Evolutionary conservation across 2,888 invertebrate species (phyloP).

Genomic region (Pachydiplax longipennis): DNA sequence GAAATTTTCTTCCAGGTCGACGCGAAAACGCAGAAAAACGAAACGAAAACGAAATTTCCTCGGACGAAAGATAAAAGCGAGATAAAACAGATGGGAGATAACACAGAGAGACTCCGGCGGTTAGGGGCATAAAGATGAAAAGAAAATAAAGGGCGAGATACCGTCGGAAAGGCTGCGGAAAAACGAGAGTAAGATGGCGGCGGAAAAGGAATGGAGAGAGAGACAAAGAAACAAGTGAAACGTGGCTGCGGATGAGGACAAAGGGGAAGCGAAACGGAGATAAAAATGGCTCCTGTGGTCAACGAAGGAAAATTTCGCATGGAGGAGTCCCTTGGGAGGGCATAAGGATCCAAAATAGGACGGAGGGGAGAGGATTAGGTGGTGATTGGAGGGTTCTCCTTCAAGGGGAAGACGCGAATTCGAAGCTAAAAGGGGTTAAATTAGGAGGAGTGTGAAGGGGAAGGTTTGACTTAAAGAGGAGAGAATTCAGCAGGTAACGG

Average conservation of each 20-base stretch:
- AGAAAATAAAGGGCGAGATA: not conserved
- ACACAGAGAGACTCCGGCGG: not conserved
- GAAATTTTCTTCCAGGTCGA: too few species aligned
- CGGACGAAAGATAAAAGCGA: not conserved
- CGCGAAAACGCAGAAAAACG: too few species aligned
- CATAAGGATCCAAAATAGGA: too few species aligned
- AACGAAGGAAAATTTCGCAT: too few species aligned
- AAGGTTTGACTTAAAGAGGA: not conserved
- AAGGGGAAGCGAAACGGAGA: too few species aligned
- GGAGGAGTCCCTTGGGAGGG: too few species aligned
- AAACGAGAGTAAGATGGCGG: not conserved
- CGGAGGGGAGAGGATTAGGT: too few species aligned
- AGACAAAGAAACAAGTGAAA: not conserved
- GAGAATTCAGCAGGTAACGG: too few species aligned
- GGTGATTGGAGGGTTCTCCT: too few species aligned
- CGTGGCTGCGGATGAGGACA: too few species aligned
- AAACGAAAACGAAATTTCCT: not conserved
- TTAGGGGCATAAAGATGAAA: not conserved
- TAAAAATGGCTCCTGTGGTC: too few species aligned
- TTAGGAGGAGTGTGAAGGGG: not conserved
- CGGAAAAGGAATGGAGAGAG: not conserved
- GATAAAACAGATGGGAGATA: not conserved
- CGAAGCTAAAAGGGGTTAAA: not conserved
- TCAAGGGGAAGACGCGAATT: not conserved
- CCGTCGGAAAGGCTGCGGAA: not conserved